Evolutionary conservation across 2,888 invertebrate species (phyloP).

Genomic region (Dyspetes luteomarginatus): DNA sequence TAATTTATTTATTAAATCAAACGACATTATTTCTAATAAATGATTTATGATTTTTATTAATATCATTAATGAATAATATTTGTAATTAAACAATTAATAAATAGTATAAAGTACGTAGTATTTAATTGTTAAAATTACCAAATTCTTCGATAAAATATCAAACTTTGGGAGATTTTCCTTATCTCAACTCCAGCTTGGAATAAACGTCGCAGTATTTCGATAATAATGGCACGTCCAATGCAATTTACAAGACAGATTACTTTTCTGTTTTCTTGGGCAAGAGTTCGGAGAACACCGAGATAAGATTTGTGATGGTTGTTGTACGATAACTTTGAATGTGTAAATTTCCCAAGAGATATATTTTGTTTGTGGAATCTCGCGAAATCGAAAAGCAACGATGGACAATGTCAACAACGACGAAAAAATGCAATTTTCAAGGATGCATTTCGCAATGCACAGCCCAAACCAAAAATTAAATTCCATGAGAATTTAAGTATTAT

Average conservation of each 20-base stretch:
- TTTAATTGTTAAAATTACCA: too few relatives aligned
- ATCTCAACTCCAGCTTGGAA: background rate
- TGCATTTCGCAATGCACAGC: background rate
- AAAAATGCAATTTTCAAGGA: background rate
- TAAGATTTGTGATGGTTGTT: background rate
- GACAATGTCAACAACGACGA: background rate
- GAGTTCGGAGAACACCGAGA: background rate
- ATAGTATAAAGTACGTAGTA: too few relatives aligned
- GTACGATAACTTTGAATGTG: background rate
- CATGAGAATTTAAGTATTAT: too few relatives aligned
- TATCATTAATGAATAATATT: too few relatives aligned
- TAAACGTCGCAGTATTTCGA: background rate
- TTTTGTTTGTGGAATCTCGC: background rate
- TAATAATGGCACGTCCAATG: background rate
- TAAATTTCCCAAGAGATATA: background rate
- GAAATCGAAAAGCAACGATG: background rate
- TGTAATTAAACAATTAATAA: too few relatives aligned
- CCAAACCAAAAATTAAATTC: too few relatives aligned
- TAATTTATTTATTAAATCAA: too few relatives aligned
- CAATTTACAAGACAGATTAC: background rate
- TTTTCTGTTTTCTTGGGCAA: background rate
- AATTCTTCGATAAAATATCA: too few relatives aligned
- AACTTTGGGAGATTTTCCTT: too few relatives aligned
- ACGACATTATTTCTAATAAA: too few relatives aligned
- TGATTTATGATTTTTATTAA: too few relatives aligned